Evolutionary conservation across 2,797 vertebrate species (phyloP).

Genomic region (Anomalospiza imberbis): DNA sequence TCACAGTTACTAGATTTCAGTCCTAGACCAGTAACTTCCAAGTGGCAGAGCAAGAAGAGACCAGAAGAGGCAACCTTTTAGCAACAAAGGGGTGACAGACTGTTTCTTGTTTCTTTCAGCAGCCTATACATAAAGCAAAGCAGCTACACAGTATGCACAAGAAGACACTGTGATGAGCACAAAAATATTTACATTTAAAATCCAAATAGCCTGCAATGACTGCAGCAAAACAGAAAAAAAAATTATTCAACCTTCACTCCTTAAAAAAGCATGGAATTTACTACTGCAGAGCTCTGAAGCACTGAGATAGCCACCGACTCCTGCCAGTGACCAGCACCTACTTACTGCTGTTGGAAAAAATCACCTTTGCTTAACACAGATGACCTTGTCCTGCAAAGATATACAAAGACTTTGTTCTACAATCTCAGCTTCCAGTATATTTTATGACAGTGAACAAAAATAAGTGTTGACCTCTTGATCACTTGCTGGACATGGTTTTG

Average conservation of each 20-base stretch:
- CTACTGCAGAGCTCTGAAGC: neutral
- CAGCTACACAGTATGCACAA: neutral
- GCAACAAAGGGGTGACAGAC: neutral
- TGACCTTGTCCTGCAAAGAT: constrained; percentile 1
- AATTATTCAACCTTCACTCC: neutral
- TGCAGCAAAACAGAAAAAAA: neutral
- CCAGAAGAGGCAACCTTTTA: neutral
- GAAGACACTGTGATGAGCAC: neutral
- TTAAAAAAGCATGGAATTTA: neutral
- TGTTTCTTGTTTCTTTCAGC: neutral
- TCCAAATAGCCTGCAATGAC: neutral
- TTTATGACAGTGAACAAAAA: neutral
- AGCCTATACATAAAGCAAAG: neutral
- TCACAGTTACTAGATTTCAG: neutral
- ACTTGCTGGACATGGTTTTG: neutral
- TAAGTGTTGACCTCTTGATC: neutral
- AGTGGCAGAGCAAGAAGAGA: neutral
- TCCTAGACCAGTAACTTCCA: neutral
- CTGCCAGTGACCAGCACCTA: constrained; percentile 19
- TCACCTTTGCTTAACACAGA: neutral
- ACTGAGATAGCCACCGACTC: neutral
- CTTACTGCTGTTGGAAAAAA: constrained; percentile 25
- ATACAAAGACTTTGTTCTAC: neutral
- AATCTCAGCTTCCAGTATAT: neutral
- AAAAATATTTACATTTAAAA: neutral